These are phyloP conservation scores for Synanthedon andrenaeformis DNA, from an alignment of 2,888 invertebrate genomes.

Conservation along the genomic window DNA sequence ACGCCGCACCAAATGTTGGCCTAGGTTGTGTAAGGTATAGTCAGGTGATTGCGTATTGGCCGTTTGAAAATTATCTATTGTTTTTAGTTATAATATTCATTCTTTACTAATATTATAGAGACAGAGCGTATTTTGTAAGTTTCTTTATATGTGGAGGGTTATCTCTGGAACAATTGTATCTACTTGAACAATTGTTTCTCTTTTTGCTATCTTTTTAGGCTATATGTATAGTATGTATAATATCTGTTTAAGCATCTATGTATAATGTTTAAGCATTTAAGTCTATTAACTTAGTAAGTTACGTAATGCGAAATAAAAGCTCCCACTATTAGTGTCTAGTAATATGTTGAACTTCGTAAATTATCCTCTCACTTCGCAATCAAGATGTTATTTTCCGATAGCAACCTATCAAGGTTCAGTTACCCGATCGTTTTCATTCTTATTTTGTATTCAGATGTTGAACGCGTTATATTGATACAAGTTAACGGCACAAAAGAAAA, in stretches of 20 bases:
- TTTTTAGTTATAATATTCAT: no score
- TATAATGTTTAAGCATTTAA: no score
- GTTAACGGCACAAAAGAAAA: conserved; percentile 42
- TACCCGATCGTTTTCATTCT: conserved; percentile 29
- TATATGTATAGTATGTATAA: no score
- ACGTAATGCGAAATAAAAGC: no score
- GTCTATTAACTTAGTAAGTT: no score
- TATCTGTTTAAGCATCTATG: no score
- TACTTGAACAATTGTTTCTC: no score
- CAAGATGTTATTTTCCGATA: conserved; percentile 18
- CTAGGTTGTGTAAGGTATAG: conserved; percentile 51
- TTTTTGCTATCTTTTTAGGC: no score
- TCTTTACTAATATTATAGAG: no score
- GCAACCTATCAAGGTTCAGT: conserved; percentile 24
- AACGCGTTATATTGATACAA: conserved; percentile 32
- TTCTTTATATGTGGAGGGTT: no score
- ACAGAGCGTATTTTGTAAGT: no score
- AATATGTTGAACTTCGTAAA: not conserved
- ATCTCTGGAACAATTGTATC: no score
- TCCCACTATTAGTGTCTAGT: not conserved
- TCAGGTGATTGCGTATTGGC: conserved; percentile 23
- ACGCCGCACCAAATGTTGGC: conserved; percentile 51
- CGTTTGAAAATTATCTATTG: conserved; percentile 3
- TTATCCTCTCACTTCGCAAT: not conserved
- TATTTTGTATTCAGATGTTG: conserved; percentile 43